Conservation (phyloP, 2,888 invertebrate species). For the Germaria angustata region DNA sequence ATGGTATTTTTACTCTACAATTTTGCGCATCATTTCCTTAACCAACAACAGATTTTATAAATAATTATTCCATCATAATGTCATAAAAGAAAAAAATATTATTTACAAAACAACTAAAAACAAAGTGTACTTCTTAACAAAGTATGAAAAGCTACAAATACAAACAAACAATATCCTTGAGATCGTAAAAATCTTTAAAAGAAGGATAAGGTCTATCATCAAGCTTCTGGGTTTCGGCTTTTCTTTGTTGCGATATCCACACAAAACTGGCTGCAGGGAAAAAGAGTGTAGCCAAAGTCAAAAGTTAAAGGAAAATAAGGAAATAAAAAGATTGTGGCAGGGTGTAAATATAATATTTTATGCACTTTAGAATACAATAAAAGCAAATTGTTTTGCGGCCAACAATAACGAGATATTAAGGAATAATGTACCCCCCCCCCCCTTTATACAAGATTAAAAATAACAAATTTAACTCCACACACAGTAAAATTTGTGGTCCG, state of each 20-base stretch:
- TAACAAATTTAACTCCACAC: background rate
- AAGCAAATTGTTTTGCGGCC: constrained; percentile 52
- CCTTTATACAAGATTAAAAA: background rate
- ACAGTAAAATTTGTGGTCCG: constrained; percentile 48
- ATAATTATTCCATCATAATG: constrained; percentile 31
- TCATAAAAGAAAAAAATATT: background rate
- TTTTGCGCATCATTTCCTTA: background rate
- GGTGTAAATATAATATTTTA: constrained; percentile 40
- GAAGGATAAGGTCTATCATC: background rate
- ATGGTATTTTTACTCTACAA: no score
- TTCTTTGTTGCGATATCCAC: background rate
- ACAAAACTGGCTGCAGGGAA: constrained; percentile 4
- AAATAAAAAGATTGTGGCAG: constrained; percentile 4
- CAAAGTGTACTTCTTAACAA: constrained; percentile 17
- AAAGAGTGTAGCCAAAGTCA: constrained; percentile 1
- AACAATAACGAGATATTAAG: constrained; percentile 42
- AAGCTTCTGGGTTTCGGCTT: background rate
- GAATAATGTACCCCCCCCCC: no score
- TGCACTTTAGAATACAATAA: constrained; percentile 40
- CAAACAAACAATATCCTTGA: constrained; percentile 30
- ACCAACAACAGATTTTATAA: background rate
- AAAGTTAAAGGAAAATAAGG: constrained; percentile 4
- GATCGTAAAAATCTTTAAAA: constrained; percentile 32
- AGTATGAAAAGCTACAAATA: constrained; percentile 20
- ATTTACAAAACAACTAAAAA: background rate